Evolutionary conservation across 2,888 invertebrate genomes (phyloP).

Genomic region (Papilio elwesi): DNA sequence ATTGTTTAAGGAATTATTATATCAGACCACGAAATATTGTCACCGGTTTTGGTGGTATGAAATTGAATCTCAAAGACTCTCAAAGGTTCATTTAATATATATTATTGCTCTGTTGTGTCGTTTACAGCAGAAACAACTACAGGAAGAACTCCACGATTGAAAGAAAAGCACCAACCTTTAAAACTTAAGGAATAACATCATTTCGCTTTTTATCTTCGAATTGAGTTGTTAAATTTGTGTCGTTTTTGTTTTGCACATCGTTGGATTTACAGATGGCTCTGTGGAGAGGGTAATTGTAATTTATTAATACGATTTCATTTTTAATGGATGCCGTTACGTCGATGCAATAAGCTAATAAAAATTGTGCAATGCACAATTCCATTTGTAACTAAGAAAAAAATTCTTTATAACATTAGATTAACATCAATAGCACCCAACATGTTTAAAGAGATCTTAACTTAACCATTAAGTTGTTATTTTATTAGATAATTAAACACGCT

Average conservation of each 20-base stretch:
- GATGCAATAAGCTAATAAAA: too few species aligned
- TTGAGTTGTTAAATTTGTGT: conserved; percentile 41
- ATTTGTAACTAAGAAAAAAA: too few species aligned
- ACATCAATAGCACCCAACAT: too few species aligned
- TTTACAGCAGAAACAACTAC: neutral
- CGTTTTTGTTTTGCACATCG: conserved; percentile 75
- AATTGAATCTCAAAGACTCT: too few species aligned
- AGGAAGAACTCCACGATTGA: neutral
- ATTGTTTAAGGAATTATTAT: neutral
- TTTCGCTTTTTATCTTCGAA: conserved; percentile 8
- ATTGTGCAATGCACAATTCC: too few species aligned
- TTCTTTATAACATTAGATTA: too few species aligned
- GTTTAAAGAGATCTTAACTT: neutral
- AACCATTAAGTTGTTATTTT: neutral
- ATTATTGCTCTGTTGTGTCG: neutral
- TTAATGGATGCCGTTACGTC: neutral
- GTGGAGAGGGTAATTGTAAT: conserved; percentile 69
- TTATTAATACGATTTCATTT: conserved; percentile 18
- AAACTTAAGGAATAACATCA: neutral
- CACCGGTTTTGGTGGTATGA: too few species aligned
- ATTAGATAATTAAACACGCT: conserved; percentile 25
- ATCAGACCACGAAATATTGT: neutral
- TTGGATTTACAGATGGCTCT: conserved; percentile 79
- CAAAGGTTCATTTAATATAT: neutral
- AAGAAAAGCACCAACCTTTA: too few species aligned